A percentile compares a stretch with the other conserved stretches of the same genome.
phyloP scores from a whole-genome alignment of 92 coral and sea anemone genomes.

The Umimayanthus chanpuru region DNA sequence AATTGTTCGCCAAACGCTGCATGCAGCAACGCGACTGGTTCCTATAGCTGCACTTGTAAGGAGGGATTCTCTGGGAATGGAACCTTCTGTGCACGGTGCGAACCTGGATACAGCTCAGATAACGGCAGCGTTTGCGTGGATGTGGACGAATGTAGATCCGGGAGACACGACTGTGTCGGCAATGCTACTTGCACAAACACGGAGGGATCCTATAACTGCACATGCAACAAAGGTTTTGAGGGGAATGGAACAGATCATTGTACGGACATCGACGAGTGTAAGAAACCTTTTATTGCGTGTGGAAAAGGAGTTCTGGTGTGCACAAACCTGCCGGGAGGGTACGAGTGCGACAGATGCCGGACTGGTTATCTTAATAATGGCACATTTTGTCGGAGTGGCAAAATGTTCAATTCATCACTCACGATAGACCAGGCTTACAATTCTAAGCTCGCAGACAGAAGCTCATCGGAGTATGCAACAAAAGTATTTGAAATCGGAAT shows the following conservation, averaged over 20 bases:
- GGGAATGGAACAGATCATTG: conserved; percentile 1
- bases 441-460: not conserved
- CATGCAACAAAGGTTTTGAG: not conserved
- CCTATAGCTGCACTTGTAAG: not conserved
- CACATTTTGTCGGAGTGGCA: not conserved
- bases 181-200: not conserved
- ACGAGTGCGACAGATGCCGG: not conserved
- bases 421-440: not conserved
- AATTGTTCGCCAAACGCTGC: not conserved
- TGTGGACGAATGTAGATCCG: not conserved
- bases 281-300: not conserved
- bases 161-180: not conserved
- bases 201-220: not conserved
- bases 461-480: not conserved
- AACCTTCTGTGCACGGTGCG: not conserved
- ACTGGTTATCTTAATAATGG: not conserved
- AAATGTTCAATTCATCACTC: not conserved
- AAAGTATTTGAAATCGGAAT: not conserved
- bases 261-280: not conserved
- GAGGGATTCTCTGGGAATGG: not conserved
- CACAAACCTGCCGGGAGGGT: not conserved
- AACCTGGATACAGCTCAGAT: not conserved
- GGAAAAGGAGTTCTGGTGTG: not conserved
- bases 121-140: not conserved
- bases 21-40: not conserved